Base-by-base conservation (phyloP, 2,888 invertebrate species). In the Drosophila bunnanda region DNA sequence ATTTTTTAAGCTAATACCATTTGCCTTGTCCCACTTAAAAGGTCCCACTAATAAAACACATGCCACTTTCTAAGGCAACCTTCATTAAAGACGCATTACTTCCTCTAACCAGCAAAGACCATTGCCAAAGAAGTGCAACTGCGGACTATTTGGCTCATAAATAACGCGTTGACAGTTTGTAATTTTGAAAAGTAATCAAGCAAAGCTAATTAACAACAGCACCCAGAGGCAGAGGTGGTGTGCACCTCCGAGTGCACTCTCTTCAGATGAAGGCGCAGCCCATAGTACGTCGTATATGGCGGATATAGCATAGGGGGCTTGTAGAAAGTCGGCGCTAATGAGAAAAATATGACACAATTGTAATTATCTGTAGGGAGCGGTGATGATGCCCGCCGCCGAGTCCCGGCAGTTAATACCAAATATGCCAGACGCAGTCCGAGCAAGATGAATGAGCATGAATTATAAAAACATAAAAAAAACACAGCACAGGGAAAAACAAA, bases 341-440 rank as follows among this genome's bases (percentile, higher is more conserved):
- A 86, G 85, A 89, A 89, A 86, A 86, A 89, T 86, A 89, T 86
- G 85, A 86, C 85, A 87, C 79, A 89, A 89, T 89, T 85, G 89
- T 85, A 85, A 89, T 85, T 85, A 85, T 85, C 70, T 72, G 70
- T 36, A 58, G 64, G 55, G 70, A 64, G 67, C 52, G 55, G 67
- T 41, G 55, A 61, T 41, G 59, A 60, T 41, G 54, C 41, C 39
- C 55, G 30, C 25, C n/a, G n/a, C 39, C 74, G 48, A 77, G 64
- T 77, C 78, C 76, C 55, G 71, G 61, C 78, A 80, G 65, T 82
- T 83, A 84, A 84, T 82, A 70, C 78, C 76, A 74, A 80, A 82
- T 82, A 80, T 82, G 82, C 78, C 83, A 82, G 60, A 59, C 55
- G 55, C 76, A 71, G 73, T 66, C 53, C 55, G 60, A 72, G 67